Percentiles rank a stretch among this genome's conserved stretches.
These are phyloP conservation scores for Chloropsis cyanopogon DNA, from an alignment of 2,113 vertebrate genomes.

Conservation along the genomic window DNA sequence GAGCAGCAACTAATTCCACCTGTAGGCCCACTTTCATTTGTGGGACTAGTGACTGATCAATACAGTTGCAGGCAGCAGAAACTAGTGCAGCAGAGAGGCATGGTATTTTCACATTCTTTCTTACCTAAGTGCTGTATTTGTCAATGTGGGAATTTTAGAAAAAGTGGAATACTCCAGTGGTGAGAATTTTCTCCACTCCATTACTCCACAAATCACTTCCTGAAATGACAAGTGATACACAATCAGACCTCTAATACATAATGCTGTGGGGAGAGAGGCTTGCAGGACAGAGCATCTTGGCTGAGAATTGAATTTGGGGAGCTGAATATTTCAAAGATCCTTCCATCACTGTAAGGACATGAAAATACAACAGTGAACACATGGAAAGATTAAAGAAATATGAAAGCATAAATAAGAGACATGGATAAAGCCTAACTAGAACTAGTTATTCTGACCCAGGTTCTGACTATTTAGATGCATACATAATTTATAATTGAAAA, in stretches of 20 bases:
- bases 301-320: not conserved
- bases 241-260: not conserved
- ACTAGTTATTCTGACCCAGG: not conserved
- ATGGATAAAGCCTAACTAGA: not conserved
- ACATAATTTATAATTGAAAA: not conserved
- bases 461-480: not conserved
- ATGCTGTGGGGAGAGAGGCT: not conserved
- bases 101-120: not conserved
- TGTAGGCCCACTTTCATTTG: not conserved
- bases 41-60: not conserved
- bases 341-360: not conserved
- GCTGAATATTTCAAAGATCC: not conserved
- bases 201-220: constrained; percentile 81
- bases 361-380: not conserved
- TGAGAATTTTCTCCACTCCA: constrained; percentile 82
- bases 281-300: not conserved
- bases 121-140: constrained; percentile 70
- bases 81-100: not conserved
- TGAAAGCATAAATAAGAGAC: not conserved
- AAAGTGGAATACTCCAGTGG: constrained; percentile 57
- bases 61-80: not conserved
- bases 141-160: constrained; percentile 21
- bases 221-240: constrained; percentile 56
- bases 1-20: not conserved
- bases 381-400: not conserved